Percentiles rank a stretch among this genome's conserved stretches.
Evolutionary conservation across 2,888 invertebrate genomes (phyloP).

Genomic region (Nebria brevicollis): DNA sequence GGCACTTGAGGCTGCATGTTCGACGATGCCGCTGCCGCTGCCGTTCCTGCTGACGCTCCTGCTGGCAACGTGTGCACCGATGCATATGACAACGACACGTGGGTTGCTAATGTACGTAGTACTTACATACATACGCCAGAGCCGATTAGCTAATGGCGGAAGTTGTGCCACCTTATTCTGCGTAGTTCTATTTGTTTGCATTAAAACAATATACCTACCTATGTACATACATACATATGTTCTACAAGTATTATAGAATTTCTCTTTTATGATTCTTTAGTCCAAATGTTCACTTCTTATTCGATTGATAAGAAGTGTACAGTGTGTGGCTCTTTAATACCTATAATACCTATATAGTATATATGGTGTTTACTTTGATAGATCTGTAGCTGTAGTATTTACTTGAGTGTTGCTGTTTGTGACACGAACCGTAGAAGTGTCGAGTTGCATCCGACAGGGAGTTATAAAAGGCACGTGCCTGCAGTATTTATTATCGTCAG

Average conservation of each 20-base stretch:
- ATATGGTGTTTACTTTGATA: background rate
- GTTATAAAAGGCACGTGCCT: conserved; percentile 6
- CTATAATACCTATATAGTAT: too few relatives aligned
- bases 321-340: too few relatives aligned
- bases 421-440: conserved; percentile 15
- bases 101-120: conserved; percentile 41
- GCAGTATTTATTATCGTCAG: background rate
- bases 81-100: conserved; percentile 35
- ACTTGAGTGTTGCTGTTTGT: conserved; percentile 14
- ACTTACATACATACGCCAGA: background rate
- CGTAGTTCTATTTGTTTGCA: background rate
- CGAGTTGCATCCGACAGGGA: conserved; percentile 6
- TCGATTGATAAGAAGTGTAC: too few relatives aligned
- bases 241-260: too few relatives aligned
- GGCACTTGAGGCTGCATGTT: background rate
- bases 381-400: background rate
- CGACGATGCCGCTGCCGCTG: conserved; percentile 9
- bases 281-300: too few relatives aligned
- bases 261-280: too few relatives aligned
- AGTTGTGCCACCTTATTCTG: background rate
- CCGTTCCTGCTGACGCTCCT: background rate
- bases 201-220: background rate
- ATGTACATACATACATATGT: too few relatives aligned
- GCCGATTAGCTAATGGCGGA: conserved; percentile 39
- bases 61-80: conserved; percentile 30